Percentiles rank a stretch among this genome's conserved stretches.
Conservation (phyloP, 2,113 vertebrate species). For the Paedocypris sp. region DNA sequence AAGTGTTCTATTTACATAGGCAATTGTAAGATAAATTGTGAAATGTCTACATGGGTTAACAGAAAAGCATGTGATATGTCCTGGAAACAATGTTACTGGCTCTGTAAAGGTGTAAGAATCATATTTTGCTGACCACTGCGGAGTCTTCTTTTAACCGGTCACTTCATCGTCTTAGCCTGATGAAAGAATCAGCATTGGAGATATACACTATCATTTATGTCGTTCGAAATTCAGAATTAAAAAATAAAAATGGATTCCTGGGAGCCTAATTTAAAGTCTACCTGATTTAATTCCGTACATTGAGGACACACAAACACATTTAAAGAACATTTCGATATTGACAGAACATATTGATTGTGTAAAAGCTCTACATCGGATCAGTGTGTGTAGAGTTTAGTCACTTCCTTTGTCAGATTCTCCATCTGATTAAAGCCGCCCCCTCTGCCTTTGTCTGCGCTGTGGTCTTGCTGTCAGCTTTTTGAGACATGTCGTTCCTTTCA, state of each 20-base stretch:
- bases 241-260: too few species aligned
- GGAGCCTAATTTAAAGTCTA: too few species aligned
- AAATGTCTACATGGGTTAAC: neutral
- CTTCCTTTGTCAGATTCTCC: conserved; percentile 22
- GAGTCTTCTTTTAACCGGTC: neutral
- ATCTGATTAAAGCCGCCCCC: conserved; percentile 16
- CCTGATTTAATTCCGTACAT: too few species aligned
- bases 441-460: conserved; percentile 8
- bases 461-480: neutral
- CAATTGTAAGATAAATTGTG: neutral
- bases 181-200: too few species aligned
- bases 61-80: neutral
- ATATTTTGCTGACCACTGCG: neutral
- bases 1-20: neutral
- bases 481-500: neutral
- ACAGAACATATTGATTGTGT: neutral
- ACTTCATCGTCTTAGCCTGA: too few species aligned
- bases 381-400: neutral
- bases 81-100: neutral
- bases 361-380: neutral
- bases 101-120: neutral
- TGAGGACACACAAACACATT: too few species aligned
- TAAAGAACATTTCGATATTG: too few species aligned
- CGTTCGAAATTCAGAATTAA: too few species aligned
- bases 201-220: too few species aligned